Conservation (phyloP, 2,888 invertebrate genomes). For the Drosophila histrio region DNA sequence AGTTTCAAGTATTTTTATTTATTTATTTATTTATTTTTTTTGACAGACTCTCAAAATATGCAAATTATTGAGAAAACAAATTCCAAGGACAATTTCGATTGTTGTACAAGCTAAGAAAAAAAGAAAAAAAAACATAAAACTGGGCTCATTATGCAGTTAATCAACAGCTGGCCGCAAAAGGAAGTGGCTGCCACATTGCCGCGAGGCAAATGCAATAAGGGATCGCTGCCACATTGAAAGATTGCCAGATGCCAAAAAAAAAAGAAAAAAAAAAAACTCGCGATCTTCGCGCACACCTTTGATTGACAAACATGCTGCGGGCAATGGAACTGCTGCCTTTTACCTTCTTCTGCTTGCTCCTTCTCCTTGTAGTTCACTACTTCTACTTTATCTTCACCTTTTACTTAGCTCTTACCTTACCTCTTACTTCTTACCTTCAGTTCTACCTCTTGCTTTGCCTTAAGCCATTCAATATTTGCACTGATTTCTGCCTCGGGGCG, state of each 20-base stretch:
- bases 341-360: not conserved
- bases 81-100: constrained; percentile 16
- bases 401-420: not conserved
- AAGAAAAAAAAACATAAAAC: not conserved
- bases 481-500: constrained; percentile 47
- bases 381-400: constrained; percentile 3
- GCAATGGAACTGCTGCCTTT: constrained; percentile 23
- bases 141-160: constrained; percentile 66
- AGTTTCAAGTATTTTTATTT: not conserved
- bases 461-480: constrained; percentile 41
- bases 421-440: not conserved
- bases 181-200: constrained; percentile 60
- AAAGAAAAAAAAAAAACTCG: constrained; percentile 14
- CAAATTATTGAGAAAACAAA: constrained; percentile 31
- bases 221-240: constrained; percentile 19
- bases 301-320: constrained; percentile 64
- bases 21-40: not conserved
- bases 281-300: constrained; percentile 61
- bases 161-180: constrained; percentile 74
- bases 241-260: constrained; percentile 49
- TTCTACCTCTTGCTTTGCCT: constrained; percentile 7
- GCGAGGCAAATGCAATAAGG: constrained; percentile 11
- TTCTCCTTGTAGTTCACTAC: not conserved
- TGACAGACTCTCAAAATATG: constrained; percentile 13
- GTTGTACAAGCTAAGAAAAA: not conserved